phyloP scores from a whole-genome alignment of 2,888 invertebrate species.

The Rotaria magnacalcarata region DNA sequence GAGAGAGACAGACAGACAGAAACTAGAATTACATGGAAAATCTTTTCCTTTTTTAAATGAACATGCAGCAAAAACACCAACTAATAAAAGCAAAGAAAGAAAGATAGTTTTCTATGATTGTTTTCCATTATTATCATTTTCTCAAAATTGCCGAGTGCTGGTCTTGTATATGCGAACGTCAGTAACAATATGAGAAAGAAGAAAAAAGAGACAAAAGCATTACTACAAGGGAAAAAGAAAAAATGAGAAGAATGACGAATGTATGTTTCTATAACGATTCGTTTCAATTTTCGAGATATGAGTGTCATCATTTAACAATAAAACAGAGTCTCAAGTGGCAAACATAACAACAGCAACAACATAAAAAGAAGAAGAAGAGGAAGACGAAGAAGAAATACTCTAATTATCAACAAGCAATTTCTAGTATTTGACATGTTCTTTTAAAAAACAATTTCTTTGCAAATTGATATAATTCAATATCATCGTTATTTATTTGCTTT shows the following conservation, averaged over 20 bases:
- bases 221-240: not conserved
- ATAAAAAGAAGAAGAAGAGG: too few species aligned
- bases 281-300: not conserved
- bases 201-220: not conserved
- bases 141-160: not conserved
- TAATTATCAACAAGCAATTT: not conserved
- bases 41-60: slow-evolving; percentile 2
- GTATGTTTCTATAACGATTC: not conserved
- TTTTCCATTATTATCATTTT: slow-evolving; percentile 3
- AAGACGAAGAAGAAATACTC: too few species aligned
- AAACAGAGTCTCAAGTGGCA: not conserved
- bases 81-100: slow-evolving; percentile 6
- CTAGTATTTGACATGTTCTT: slow-evolving; percentile 1
- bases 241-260: not conserved
- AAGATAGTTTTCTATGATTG: not conserved
- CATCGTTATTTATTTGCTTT: not conserved
- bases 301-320: not conserved
- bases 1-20: not conserved
- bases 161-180: not conserved
- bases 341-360: not conserved
- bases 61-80: not conserved
- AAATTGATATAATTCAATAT: not conserved
- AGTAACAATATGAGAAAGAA: not conserved
- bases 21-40: slow-evolving; percentile 21
- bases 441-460: not conserved